Evolutionary conservation across 2,113 vertebrate genomes (phyloP).

Genomic region (Andinoacara biseriatus): DNA sequence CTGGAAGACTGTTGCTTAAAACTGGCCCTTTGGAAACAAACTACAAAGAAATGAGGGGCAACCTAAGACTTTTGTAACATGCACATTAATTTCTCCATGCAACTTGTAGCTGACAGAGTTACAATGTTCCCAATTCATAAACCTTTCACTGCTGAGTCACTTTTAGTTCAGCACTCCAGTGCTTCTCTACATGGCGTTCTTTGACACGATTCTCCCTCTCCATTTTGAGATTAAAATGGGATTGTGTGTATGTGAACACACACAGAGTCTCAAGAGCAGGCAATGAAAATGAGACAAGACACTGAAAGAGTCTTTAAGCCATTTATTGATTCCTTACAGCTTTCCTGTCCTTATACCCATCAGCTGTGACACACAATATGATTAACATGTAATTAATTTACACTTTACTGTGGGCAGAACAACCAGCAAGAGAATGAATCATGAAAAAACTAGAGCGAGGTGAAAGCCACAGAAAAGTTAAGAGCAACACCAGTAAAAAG

Average conservation of each 20-base stretch:
- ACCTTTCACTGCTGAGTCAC: not conserved
- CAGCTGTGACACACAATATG: constrained; percentile 58
- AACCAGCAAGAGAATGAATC: constrained; percentile 30
- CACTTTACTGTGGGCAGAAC: constrained; percentile 15
- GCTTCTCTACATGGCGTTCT: constrained; percentile 41
- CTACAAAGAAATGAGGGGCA: too few species aligned
- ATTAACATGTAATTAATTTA: constrained; percentile 61
- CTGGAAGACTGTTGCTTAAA: too few species aligned
- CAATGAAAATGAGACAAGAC: not conserved
- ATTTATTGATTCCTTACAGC: constrained; percentile 39
- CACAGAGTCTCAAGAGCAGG: not conserved
- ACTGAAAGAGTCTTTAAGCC: constrained; percentile 36
- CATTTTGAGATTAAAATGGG: not conserved
- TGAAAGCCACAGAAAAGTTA: constrained; percentile 60
- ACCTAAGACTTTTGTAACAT: too few species aligned
- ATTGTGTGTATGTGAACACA: not conserved
- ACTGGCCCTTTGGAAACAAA: not conserved
- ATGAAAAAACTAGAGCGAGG: constrained; percentile 57
- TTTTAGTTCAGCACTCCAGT: constrained; percentile 26
- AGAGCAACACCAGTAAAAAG: constrained; percentile 46
- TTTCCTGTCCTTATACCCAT: constrained; percentile 24
- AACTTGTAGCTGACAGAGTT: not conserved
- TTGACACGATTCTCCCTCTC: constrained; percentile 34
- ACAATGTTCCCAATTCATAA: not conserved
- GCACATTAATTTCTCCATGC: not conserved